Conservation (phyloP, 2,888 invertebrate species). For the Hyposoter didymator region DNA sequence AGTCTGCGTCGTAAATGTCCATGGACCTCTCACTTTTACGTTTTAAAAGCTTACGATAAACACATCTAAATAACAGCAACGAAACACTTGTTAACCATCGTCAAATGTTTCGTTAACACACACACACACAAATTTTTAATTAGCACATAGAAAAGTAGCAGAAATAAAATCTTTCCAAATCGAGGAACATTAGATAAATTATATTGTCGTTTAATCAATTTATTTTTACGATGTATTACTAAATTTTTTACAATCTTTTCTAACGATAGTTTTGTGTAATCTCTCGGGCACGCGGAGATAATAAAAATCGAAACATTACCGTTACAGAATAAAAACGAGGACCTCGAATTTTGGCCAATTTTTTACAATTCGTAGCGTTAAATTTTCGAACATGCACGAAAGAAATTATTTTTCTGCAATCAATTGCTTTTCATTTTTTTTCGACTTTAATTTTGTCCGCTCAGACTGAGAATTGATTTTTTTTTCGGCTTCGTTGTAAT, state of each 20-base stretch:
- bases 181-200: slow-evolving; percentile 10
- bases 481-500: not conserved
- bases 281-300: no score
- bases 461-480: not conserved
- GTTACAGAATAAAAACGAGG: no score
- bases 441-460: no score
- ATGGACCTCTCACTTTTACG: slow-evolving; percentile 61
- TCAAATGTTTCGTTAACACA: slow-evolving; percentile 14
- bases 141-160: not conserved
- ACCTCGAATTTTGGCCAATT: no score
- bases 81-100: slow-evolving; percentile 26
- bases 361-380: no score
- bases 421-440: no score
- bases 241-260: not conserved
- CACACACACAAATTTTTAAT: not conserved
- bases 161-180: slow-evolving; percentile 1
- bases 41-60: slow-evolving; percentile 29
- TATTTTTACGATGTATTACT: not conserved
- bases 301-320: no score
- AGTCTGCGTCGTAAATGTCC: slow-evolving; percentile 37
- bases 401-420: no score
- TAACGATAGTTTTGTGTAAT: not conserved
- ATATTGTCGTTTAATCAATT: not conserved
- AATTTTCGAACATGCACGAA: no score
- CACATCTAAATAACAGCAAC: slow-evolving; percentile 15